phyloP scores from a whole-genome alignment of 2,797 vertebrate species.

The Acrossocheilus fasciatus region DNA sequence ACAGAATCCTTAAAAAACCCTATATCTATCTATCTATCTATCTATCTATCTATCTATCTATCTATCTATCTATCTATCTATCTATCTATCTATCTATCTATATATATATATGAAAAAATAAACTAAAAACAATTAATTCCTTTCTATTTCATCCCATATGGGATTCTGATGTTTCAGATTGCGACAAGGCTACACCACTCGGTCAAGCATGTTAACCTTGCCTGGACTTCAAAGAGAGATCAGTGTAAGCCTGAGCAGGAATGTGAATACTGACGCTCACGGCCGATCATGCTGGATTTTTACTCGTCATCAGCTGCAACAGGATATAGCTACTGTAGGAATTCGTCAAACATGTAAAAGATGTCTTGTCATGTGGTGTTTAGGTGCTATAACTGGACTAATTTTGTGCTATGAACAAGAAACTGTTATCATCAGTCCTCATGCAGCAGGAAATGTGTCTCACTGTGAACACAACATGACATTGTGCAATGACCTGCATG shows the following conservation, averaged over 20 bases:
- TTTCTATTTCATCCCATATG: slow-evolving; percentile 7
- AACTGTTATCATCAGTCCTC: not conserved
- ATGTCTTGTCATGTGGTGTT: not conserved
- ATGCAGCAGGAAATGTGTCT: not conserved
- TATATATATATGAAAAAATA: no score
- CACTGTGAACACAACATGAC: not conserved
- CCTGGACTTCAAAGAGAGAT: slow-evolving; percentile 52
- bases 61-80: no score
- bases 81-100: no score
- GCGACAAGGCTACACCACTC: slow-evolving; percentile 4
- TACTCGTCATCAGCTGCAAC: not conserved
- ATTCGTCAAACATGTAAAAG: not conserved
- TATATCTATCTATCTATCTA: no score
- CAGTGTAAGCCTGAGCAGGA: slow-evolving; percentile 38
- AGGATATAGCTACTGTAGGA: not conserved
- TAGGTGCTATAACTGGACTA: not conserved
- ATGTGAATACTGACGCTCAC: slow-evolving; percentile 26
- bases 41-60: no score
- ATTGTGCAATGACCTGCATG: not conserved
- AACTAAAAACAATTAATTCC: not conserved
- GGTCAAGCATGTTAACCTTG: slow-evolving; percentile 20
- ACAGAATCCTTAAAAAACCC: not conserved
- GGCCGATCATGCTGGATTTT: slow-evolving; percentile 20
- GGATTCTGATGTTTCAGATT: slow-evolving; percentile 11
- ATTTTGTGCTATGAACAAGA: not conserved